A percentile compares a stretch with the other conserved stretches of the same genome.
Evolutionary conservation across 2,888 invertebrate species (phyloP).

Genomic region (Hirtodrosophila cameraria): DNA sequence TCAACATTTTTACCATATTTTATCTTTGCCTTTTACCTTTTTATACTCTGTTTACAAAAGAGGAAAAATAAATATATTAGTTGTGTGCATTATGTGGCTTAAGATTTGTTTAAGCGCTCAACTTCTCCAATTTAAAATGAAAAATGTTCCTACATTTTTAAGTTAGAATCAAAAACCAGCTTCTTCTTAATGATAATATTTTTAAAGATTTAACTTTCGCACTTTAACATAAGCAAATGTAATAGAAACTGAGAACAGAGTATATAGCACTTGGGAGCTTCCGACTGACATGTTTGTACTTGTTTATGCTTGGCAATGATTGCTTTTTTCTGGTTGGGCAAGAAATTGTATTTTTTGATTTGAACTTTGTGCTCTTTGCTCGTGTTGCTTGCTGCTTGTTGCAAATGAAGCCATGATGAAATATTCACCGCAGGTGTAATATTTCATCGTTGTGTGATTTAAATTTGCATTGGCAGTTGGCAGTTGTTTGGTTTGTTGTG

Average conservation of each 20-base stretch:
- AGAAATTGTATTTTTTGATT: constrained; percentile 68
- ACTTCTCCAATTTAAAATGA: too few species aligned
- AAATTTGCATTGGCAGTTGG: constrained; percentile 54
- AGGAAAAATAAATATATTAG: too few species aligned
- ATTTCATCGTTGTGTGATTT: constrained; percentile 66
- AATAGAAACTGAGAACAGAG: too few species aligned
- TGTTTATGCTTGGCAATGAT: constrained; percentile 46
- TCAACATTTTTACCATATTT: constrained; percentile 54
- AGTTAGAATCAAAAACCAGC: too few species aligned
- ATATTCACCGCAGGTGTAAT: constrained; percentile 73
- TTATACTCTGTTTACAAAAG: constrained; percentile 2
- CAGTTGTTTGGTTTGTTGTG: constrained; percentile 23
- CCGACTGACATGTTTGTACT: too few species aligned
- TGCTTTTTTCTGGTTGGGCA: constrained; percentile 56
- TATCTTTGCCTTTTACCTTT: constrained; percentile 35
- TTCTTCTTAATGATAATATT: too few species aligned
- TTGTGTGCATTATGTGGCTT: too few species aligned
- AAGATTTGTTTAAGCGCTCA: too few species aligned
- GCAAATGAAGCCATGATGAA: constrained; percentile 52
- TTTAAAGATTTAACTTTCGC: too few species aligned
- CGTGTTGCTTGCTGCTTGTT: constrained; percentile 19
- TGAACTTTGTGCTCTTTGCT: constrained; percentile 25
- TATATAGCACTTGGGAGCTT: too few species aligned
- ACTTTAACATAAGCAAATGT: too few species aligned
- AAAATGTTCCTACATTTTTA: too few species aligned